phyloP scores from a whole-genome alignment of 2,113 vertebrate genomes.

The Neodontobutis hainanensis region DNA sequence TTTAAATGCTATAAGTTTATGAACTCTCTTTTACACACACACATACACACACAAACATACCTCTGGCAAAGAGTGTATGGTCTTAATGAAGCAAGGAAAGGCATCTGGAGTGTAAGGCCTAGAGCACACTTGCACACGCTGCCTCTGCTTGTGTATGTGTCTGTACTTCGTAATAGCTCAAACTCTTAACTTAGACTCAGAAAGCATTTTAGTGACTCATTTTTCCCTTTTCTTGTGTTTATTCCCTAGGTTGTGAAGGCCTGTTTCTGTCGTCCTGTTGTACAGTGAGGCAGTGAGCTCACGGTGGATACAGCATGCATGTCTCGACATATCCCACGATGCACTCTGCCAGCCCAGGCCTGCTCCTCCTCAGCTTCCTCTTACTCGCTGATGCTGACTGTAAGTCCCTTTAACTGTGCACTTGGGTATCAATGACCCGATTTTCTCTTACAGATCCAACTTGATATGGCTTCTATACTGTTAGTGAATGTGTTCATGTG shows the following conservation, averaged over 20 bases:
- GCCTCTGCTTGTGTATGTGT: slow-evolving; percentile 16
- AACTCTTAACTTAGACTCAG: slow-evolving; percentile 32
- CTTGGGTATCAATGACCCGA: slow-evolving; percentile 12
- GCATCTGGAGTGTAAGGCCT: slow-evolving; percentile 66
- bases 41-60: slow-evolving; percentile 46
- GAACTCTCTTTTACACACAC: slow-evolving; percentile 11
- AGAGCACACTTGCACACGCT: slow-evolving; percentile 50
- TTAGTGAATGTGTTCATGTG: neutral
- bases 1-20: slow-evolving; percentile 43
- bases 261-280: slow-evolving; percentile 69
- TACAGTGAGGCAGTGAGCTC: slow-evolving; percentile 77
- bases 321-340: slow-evolving; percentile 72
- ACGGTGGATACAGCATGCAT: slow-evolving; percentile 76
- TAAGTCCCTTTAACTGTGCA: slow-evolving; percentile 51
- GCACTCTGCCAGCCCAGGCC: slow-evolving; percentile 70
- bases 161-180: slow-evolving; percentile 28
- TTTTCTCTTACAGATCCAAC: slow-evolving; percentile 22
- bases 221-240: slow-evolving; percentile 20
- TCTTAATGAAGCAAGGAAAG: slow-evolving; percentile 68
- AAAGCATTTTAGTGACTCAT: slow-evolving; percentile 23
- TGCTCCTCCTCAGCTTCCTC: slow-evolving; percentile 76
- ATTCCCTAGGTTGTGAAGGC: slow-evolving; percentile 73
- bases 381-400: slow-evolving; percentile 73
- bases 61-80: slow-evolving; percentile 60
- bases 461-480: slow-evolving; percentile 20